Percentiles rank a stretch among this genome's conserved stretches.
Conservation (phyloP, 2,888 invertebrate species). For the Conomelus anceps region DNA sequence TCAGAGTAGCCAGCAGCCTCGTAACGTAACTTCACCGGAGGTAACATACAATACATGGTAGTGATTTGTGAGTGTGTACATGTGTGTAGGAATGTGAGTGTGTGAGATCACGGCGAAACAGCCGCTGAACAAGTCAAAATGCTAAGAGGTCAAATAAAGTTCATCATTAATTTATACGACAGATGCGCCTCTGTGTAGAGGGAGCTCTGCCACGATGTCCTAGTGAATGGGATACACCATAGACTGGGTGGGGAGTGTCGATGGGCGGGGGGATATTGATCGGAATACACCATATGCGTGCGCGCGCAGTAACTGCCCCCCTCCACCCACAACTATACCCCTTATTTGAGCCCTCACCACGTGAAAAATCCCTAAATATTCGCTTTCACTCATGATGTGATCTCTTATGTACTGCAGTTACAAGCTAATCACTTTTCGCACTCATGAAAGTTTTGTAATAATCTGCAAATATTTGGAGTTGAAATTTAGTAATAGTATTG, state of each 20-base stretch:
- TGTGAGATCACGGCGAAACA: not conserved
- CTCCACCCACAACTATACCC: not conserved
- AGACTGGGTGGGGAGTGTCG: not conserved
- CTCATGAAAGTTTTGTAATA: not conserved
- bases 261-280: not conserved
- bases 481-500: too few species aligned
- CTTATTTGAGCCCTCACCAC: not conserved
- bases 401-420: not conserved
- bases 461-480: too few species aligned
- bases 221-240: not conserved
- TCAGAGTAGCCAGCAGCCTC: not conserved
- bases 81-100: too few species aligned
- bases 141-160: not conserved
- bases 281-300: not conserved
- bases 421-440: not conserved
- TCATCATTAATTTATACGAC: not conserved
- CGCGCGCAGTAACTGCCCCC: not conserved
- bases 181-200: not conserved
- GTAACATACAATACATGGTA: not conserved
- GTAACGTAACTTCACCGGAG: not conserved
- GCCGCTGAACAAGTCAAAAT: not conserved
- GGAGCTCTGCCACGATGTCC: not conserved
- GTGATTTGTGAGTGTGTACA: not conserved
- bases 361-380: not conserved
- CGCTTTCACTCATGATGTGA: not conserved